Evolutionary conservation across 2,888 invertebrate species (phyloP).

Genomic region (Mythimna vitellina): DNA sequence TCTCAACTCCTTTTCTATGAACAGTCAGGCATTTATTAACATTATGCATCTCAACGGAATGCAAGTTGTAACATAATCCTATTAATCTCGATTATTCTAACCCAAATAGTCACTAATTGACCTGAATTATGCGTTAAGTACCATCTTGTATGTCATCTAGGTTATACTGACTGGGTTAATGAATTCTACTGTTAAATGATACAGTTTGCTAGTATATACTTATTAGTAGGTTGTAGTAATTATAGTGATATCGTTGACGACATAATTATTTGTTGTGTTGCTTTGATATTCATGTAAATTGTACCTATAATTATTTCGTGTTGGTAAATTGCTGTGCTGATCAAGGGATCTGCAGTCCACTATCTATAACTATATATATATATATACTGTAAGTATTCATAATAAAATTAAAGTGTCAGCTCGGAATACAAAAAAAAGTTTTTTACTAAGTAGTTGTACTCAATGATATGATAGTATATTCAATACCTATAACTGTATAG

Average conservation of each 20-base stretch:
- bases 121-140: constrained; percentile 40
- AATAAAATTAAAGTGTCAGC: too few species aligned
- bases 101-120: constrained; percentile 39
- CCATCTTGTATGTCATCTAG: constrained; percentile 18
- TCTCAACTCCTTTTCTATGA: not conserved
- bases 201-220: not conserved
- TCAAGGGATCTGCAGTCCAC: not conserved
- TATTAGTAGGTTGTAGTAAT: not conserved
- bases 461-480: too few species aligned
- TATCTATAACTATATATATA: too few species aligned
- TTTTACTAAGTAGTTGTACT: too few species aligned
- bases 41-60: constrained; percentile 14
- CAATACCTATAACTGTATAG: too few species aligned
- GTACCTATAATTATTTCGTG: not conserved
- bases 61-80: constrained; percentile 13
- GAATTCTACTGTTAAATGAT: constrained; percentile 8
- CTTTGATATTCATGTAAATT: not conserved
- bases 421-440: too few species aligned
- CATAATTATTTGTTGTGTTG: not conserved
- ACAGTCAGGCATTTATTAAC: not conserved
- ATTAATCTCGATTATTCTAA: constrained; percentile 40
- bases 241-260: not conserved
- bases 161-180: constrained; percentile 24
- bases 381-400: too few species aligned
- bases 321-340: not conserved